Evolutionary conservation across 2,797 vertebrate genomes (phyloP), one percentile per base, ranked within the genome.

Genomic region (Gymnoscopelus braueri): DNA sequence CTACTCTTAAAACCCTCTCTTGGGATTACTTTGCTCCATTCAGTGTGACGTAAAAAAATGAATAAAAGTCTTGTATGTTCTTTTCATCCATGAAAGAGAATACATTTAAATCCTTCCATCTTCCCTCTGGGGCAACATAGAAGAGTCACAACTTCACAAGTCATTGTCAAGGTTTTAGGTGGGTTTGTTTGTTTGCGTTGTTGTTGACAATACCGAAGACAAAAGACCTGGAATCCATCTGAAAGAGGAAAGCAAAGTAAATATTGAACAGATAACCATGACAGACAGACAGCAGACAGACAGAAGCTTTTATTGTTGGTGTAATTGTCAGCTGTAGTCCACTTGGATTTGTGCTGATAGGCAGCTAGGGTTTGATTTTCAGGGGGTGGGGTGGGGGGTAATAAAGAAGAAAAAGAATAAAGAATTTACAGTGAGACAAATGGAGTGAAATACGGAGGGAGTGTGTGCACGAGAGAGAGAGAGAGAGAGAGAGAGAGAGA

Each of bases 11-110:
- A 51, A 48, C 11, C 23, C 3, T 14, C 44, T 50, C 19, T 8
- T 19, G 13, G 26, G 61, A 51, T 51, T 29, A 3, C 55, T 19
- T 19, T 19, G 19, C 19, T 78, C 65, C 26, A 63, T 68, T 77
- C 75, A 70, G 55, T 50, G 56, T 65, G 53, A 77, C 67, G 66
- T 76, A 74, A 80, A 55, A 71, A 71, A 51, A 65, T 5, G 52
- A 75, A 65, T 44, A 62, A 26, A 14, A 1, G 2, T 55, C 24
- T 70, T 72, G 65, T 63, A 44, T 69, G 48, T 48, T 66, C 55
- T 65, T 35, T 67, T 67, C 69, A 65, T 51, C 69, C 49, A 76
- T 65, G 59, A 75, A 67, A 68, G 19, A 68, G 10, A 77, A 19
- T 19, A 19, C 19, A 19, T 19, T 19, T 19, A 19, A 19, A 19